Conservation (phyloP, 2,797 vertebrate genomes). For the Tokudaia muenninki region DNA sequence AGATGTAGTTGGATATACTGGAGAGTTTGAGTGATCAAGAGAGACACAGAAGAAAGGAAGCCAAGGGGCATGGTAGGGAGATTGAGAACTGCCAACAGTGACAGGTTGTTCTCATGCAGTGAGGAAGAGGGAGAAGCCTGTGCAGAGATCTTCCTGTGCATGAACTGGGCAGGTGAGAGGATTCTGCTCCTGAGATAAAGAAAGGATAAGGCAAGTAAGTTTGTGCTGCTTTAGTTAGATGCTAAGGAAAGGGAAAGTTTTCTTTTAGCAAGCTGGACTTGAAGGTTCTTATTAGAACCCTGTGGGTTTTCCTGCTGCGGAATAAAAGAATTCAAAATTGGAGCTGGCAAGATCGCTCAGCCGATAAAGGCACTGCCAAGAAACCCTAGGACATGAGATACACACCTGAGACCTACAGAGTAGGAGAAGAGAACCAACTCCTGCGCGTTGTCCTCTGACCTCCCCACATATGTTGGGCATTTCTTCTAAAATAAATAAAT, state of each 20-base stretch:
- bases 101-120: neutral
- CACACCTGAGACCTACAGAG: neutral
- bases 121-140: neutral
- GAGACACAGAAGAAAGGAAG: neutral
- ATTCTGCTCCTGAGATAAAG: neutral
- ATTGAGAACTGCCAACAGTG: neutral
- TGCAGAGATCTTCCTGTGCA: neutral
- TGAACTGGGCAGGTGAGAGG: neutral
- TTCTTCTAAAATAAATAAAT: neutral
- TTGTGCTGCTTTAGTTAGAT: neutral
- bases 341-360: neutral
- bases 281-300: neutral
- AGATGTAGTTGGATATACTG: neutral
- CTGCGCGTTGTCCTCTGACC: neutral
- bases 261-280: neutral
- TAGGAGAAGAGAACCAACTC: neutral
- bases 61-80: neutral
- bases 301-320: neutral
- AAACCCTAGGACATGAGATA: neutral
- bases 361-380: neutral
- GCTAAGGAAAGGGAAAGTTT: neutral
- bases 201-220: neutral
- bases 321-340: neutral
- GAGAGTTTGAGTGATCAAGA: neutral
- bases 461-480: neutral